These are phyloP conservation scores for Ceryle rudis DNA, from an alignment of 2,797 vertebrate genomes.

Conservation along the genomic window DNA sequence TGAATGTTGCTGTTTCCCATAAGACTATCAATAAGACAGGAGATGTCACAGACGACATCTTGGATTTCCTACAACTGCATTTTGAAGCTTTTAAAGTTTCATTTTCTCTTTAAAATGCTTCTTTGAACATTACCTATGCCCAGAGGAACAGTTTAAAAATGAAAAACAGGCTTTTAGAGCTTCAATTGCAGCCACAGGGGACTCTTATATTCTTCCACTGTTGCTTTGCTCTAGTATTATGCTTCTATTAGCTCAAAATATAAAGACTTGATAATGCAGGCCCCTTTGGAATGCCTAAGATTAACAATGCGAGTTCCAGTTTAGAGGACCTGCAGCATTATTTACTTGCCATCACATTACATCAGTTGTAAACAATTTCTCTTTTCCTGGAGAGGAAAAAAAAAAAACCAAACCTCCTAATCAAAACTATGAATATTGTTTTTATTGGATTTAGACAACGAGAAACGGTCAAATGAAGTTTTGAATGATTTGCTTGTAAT, in stretches of 20 bases:
- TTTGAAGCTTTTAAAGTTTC: slow-evolving; percentile 65
- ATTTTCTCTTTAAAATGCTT: slow-evolving; percentile 64
- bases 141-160: slow-evolving; percentile 68
- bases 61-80: slow-evolving; percentile 50
- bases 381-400: not conserved
- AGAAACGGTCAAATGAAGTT: not conserved
- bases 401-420: not conserved
- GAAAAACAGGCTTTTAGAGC: slow-evolving; percentile 62
- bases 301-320: slow-evolving; percentile 2
- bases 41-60: slow-evolving; percentile 38
- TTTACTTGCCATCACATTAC: not conserved
- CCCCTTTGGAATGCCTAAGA: slow-evolving; percentile 3
- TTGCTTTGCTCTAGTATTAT: slow-evolving; percentile 52
- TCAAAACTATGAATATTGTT: not conserved
- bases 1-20: not conserved
- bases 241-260: slow-evolving; percentile 56
- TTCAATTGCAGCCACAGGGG: slow-evolving; percentile 55
- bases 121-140: slow-evolving; percentile 60
- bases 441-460: not conserved
- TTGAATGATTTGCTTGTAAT: not conserved
- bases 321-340: not conserved
- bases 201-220: slow-evolving; percentile 30
- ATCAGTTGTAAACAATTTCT: not conserved
- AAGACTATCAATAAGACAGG: not conserved
- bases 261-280: slow-evolving; percentile 18